Percentiles rank a stretch among this genome's conserved stretches.
Conservation (phyloP, 1,140 invertebrate genomes). For the Chironomus tepperi region DNA sequence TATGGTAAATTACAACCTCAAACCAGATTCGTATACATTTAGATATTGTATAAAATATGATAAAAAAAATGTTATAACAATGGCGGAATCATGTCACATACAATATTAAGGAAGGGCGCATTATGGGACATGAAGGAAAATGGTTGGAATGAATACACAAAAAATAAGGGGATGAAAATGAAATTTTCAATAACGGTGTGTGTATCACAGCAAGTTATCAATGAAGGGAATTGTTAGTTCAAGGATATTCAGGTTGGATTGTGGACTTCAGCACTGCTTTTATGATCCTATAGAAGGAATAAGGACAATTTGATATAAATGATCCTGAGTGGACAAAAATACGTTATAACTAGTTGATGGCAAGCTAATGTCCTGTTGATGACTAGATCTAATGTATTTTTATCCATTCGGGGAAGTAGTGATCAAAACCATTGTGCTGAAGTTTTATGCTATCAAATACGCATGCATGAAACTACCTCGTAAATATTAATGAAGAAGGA, state of each 20-base stretch:
- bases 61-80: not conserved
- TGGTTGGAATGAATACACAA: not conserved
- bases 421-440: too few species aligned
- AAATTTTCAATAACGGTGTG: constrained; percentile 13
- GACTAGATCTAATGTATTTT: too few species aligned
- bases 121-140: not conserved
- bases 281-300: not conserved
- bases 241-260: not conserved
- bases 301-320: too few species aligned
- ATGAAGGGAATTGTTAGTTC: not conserved
- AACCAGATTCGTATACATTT: not conserved
- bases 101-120: not conserved
- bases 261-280: not conserved
- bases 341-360: too few species aligned
- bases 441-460: too few species aligned
- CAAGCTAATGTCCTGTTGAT: too few species aligned
- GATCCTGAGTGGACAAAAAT: too few species aligned
- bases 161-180: not conserved
- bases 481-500: constrained; percentile 1
- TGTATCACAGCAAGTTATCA: constrained; percentile 4
- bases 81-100: constrained; percentile 11
- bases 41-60: too few species aligned
- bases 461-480: not conserved
- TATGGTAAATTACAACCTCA: constrained; percentile 4
- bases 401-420: too few species aligned